Conservation (phyloP, 2,888 invertebrate genomes). For the Zygogramma bicolorata region DNA sequence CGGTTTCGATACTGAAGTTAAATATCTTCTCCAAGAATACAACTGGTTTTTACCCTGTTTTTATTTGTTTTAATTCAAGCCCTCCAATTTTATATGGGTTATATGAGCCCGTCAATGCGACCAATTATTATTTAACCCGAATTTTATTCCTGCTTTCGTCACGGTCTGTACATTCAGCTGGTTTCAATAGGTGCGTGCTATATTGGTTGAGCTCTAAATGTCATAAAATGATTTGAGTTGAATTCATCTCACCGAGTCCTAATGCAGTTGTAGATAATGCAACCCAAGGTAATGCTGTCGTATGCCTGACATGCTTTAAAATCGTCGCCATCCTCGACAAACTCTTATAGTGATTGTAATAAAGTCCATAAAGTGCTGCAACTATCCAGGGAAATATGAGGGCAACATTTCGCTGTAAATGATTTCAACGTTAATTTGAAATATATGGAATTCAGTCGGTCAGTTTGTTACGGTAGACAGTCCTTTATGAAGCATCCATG, state of each 20-base stretch:
- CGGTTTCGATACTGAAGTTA: too few species aligned
- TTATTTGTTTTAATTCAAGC: too few species aligned
- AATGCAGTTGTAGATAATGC: slow-evolving; percentile 50
- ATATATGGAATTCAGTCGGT: neutral
- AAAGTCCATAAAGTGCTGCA: slow-evolving; percentile 57
- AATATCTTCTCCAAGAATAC: too few species aligned
- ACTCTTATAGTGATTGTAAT: slow-evolving; percentile 58
- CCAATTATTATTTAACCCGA: too few species aligned
- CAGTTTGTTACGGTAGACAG: slow-evolving; percentile 49
- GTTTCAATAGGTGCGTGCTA: too few species aligned
- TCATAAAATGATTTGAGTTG: neutral
- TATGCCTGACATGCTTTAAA: slow-evolving; percentile 47
- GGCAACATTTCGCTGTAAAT: slow-evolving; percentile 49
- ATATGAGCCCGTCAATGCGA: too few species aligned
- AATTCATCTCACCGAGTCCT: slow-evolving; percentile 48
- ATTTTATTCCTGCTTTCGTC: too few species aligned
- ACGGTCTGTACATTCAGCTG: too few species aligned
- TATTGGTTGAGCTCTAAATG: too few species aligned
- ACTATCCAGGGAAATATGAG: slow-evolving; percentile 61
- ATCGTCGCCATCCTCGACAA: slow-evolving; percentile 53
- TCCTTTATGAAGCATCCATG: slow-evolving; percentile 58
- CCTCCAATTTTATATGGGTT: too few species aligned
- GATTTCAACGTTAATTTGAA: neutral
- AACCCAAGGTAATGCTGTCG: slow-evolving; percentile 55
- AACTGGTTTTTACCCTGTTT: too few species aligned